Evolutionary conservation across 53 echinoderm and acorn worm species (phyloP), one percentile per base, ranked within the genome.

Genomic region (Actinopyga echinites): DNA sequence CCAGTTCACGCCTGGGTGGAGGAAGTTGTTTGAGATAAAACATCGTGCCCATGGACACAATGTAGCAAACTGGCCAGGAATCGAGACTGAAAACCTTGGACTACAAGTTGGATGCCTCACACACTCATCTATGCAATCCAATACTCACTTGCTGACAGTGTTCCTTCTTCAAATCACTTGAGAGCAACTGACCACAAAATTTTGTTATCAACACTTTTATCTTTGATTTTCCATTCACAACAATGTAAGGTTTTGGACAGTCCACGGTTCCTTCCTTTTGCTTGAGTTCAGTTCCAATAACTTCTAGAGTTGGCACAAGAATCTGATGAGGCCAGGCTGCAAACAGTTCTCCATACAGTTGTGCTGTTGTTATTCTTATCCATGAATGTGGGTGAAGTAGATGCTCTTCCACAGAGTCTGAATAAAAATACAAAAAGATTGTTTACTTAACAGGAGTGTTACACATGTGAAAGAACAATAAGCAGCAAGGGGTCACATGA

Each of bases 341-440:
- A 74, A 95, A 94, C 45, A 99, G 91, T 45, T 92, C 86, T 8
- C 99, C 99, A 32, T 90, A 95, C 54, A 99, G 94, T 61, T 95
- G 90, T 45, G 90, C 87, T 12, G 93, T 80, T 53, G 88, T 80
- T n/a, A 95, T 83, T 65, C 99, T 86, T 8, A 95, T 84, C 99
- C 99, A 94, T 42, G 92, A 44, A 64, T 94, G 99, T 22, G 92
- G 94, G 38, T 99, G 99, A 2, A 99, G 87, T 3, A 99, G 82
- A 24, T 94, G 99, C 9, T 81, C 79, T 29, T 99, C 89, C 58
- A 90, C 44, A 22, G 93, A 96, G n/a, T 60, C 96, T 96, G 82
- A 5, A 33, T 28, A 23, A 66, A 78, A n/a, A n/a, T n/a, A n/a
- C n/a, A n/a, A n/a, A 65, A 54, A n/a, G 20, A n/a, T 56, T 5